Conservation (phyloP, 2,797 vertebrate species). For the Linurgus olivaceus region DNA sequence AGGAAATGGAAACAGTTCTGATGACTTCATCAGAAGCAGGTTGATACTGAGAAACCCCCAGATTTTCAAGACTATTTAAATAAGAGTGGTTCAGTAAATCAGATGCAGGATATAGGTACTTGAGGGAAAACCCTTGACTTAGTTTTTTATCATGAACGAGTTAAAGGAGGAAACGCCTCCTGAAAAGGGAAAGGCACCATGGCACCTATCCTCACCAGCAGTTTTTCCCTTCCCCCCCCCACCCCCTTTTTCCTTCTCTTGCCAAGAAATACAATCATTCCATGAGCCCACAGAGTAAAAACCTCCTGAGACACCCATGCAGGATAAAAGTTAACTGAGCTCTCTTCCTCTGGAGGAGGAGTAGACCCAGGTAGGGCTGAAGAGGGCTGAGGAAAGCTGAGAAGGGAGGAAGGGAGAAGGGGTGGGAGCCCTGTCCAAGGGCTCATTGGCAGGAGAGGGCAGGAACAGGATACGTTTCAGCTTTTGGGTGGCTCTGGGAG, state of each 20-base stretch:
- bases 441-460: neutral
- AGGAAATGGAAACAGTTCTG: neutral
- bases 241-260: neutral
- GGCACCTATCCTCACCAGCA: neutral
- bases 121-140: neutral
- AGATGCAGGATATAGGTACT: neutral
- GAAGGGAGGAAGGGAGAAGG: slow-evolving; percentile 4
- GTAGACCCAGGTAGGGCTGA: neutral
- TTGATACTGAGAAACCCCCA: neutral
- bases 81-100: neutral
- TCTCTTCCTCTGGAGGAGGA: neutral
- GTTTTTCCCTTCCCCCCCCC: fast-evolving
- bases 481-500: slow-evolving; percentile 57
- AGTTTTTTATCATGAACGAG: neutral
- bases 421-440: slow-evolving; percentile 29
- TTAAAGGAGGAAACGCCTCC: neutral
- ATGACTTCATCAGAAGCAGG: neutral
- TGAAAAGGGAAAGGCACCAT: neutral
- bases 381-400: neutral
- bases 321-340: neutral
- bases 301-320: neutral
- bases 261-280: neutral
- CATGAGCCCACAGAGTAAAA: neutral
- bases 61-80: neutral
- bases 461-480: slow-evolving; percentile 42